Base-by-base conservation (phyloP, 2,113 vertebrate genomes). In the Uropsilus gracilis region DNA sequence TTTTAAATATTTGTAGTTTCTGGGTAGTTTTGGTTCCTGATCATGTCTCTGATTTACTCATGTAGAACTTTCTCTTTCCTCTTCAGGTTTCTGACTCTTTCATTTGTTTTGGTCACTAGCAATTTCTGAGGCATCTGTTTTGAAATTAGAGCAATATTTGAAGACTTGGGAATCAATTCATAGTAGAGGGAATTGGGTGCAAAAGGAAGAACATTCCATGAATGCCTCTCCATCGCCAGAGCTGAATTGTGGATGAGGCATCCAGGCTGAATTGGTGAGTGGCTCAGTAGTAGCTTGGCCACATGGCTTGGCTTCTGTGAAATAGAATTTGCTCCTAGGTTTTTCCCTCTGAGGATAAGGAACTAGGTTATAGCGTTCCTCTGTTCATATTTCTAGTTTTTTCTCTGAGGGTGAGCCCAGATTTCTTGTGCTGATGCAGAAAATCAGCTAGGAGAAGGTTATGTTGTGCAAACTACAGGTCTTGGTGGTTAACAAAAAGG, bases 141-240 rank as follows among this genome's bases (percentile, higher is more conserved):
- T 88, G 85, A 30, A 73, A 39, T 48, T 32, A 55, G 37, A 64
- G 6, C 28, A 3, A 37, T 24, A 24, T 59, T 37, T 46, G 68
- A 82, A 83, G 42, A 63, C 50, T 88, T 89, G 68, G 55, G 39
- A 89, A 24, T 59, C 5, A 9, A 26, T 57, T 39, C 69, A 66
- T 32, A 57, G 68, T 30, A 32, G 46, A 83, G 39, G 48, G 26
- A 89, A 66, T 46, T 17, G 32, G 26, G 48, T 16, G 37, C 75
- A 86, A 84, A 94, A 94, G 93, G 84, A 30, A 26, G 96, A 68
- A 53, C 72, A 96, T 98, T 97, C 97, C 85, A 71, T 22, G 55
- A 87, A 53, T 64, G 90, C 94, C 69, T 89, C 96, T 64, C 30
- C 42, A 46, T 88, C 94, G 34, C 32, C 92, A 34, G 86, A 92